These are phyloP conservation scores for Rhopalosiphum nymphaeae DNA, from an alignment of 2,888 invertebrate genomes.

Conservation along the genomic window DNA sequence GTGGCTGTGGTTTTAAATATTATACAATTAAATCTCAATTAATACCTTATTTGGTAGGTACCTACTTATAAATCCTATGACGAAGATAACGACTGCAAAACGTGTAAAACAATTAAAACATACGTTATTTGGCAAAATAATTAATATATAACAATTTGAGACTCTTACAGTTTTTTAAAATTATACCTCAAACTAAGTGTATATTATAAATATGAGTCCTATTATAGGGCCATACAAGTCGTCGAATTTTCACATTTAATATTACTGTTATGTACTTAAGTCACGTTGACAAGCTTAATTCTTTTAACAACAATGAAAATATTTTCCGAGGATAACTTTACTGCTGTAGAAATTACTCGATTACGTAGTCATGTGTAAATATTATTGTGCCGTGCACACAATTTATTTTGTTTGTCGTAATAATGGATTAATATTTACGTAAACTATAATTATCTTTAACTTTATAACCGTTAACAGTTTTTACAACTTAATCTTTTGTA, in stretches of 20 bases:
- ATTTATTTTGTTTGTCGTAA: neutral
- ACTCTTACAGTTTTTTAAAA: neutral
- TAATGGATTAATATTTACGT: neutral
- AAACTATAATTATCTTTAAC: constrained; percentile 13
- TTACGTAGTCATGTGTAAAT: neutral
- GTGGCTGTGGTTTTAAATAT: neutral
- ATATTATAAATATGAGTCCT: neutral
- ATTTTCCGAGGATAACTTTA: neutral
- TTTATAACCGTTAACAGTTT: neutral
- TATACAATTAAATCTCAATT: neutral
- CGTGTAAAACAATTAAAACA: neutral
- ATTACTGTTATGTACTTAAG: neutral
- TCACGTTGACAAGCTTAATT: neutral
- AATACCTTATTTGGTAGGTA: neutral
- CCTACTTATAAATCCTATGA: neutral
- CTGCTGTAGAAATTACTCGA: neutral
- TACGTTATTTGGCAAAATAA: neutral
- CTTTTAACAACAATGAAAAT: neutral
- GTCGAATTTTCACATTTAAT: neutral
- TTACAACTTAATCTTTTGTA: constrained; percentile 13
- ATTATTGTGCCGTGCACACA: neutral
- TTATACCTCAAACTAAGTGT: neutral
- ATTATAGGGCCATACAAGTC: neutral
- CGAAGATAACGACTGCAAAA: neutral
- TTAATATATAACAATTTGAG: neutral